Base-by-base conservation (phyloP, 2,113 vertebrate genomes). In the Cephalopholis sonnerati region DNA sequence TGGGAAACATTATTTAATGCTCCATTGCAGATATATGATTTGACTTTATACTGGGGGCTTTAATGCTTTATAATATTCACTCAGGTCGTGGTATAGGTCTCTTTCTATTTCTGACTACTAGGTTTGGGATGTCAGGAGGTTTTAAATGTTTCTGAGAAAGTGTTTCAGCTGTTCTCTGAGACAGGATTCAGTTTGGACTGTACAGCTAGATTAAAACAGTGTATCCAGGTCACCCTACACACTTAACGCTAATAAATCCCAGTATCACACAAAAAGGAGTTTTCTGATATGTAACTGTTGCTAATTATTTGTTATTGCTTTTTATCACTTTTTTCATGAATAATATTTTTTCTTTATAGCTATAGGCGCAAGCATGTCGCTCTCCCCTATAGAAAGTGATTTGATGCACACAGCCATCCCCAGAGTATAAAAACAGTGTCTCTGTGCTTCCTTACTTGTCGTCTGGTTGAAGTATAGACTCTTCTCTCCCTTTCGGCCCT, bases 401-500 rank as follows among this genome's bases (percentile, higher is more conserved):
- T 2, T 7, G 36, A 16, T 25, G 48, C 27, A 20, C 59, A 64
- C 73, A 63, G 58, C 22, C 20, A 5, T 39, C 2, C 57, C 32
- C 27, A 64, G 46, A 32, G 13, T 25, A 16, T 59, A 70, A 20
- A 39, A 55, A 50, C 39, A 75, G 68, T 0, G 50, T 4, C 55
- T 4, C 32, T 9, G 50, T 72, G 59, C 24, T 13, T 76, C 24
- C 96, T 97, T 96, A 98, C 97, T 94, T 93, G 97, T 99, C 79
- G 96, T 96, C 93, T 99, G 97, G 89, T 96, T 96, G 82, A 95
- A 84, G 1, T 87, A 95, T 81, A 22, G 41, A 55, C 92, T 93
- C 80, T 93, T 87, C 65, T 99, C 97, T 82, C 98, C 98, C 27
- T 95, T 84, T 51, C 95, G 91, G 18, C 95, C 95, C 12, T 94